Evolutionary conservation across 2,888 invertebrate genomes (phyloP).

Genomic region (Macaria liturata): DNA sequence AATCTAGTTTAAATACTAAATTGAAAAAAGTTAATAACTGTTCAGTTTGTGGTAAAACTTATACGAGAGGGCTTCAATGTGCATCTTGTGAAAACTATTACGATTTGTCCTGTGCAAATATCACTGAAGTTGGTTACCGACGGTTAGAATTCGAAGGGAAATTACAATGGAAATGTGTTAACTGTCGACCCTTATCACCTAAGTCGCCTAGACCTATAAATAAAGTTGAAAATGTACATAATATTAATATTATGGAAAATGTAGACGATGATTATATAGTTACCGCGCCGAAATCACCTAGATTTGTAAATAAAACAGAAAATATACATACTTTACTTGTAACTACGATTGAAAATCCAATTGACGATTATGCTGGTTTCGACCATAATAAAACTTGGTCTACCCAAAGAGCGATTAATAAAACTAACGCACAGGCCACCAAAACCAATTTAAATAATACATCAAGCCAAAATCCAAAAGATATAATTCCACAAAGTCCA

Average conservation of each 20-base stretch:
- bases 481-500: background rate
- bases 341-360: background rate
- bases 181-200: slow-evolving; percentile 1
- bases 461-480: background rate
- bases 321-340: background rate
- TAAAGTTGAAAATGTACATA: background rate
- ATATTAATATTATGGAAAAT: background rate
- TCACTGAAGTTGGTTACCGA: slow-evolving; percentile 14
- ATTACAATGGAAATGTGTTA: slow-evolving; percentile 10
- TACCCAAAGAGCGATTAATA: background rate
- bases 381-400: background rate
- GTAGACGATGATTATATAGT: too few relatives aligned
- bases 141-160: slow-evolving; percentile 11
- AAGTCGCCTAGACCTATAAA: background rate
- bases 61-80: slow-evolving; percentile 14
- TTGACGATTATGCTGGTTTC: background rate
- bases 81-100: slow-evolving; percentile 4
- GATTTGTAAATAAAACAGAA: background rate
- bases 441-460: too few relatives aligned
- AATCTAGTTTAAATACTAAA: background rate
- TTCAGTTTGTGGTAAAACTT: slow-evolving; percentile 1
- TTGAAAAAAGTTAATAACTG: slow-evolving; percentile 1
- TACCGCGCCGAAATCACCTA: background rate
- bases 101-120: slow-evolving; percentile 16
- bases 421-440: background rate